phyloP scores from a whole-genome alignment of 2,797 vertebrate species.

The Paguma larvata region DNA sequence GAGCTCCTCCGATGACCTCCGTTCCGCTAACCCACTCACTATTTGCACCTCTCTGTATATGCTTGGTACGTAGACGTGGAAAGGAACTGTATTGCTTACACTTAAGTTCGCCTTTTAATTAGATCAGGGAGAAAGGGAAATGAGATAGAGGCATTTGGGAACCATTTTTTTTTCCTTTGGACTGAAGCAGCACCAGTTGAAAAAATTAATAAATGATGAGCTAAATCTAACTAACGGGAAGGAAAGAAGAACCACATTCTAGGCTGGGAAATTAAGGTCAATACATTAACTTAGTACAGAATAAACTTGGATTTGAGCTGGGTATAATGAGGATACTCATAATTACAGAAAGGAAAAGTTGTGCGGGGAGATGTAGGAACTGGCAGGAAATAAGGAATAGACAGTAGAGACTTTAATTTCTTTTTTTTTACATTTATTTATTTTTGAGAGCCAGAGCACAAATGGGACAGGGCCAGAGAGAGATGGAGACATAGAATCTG shows the following conservation, averaged over 20 bases:
- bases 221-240: constrained; percentile 14
- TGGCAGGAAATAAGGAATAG: background rate
- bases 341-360: background rate
- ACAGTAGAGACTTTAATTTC: background rate
- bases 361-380: background rate
- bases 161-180: background rate
- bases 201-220: constrained; percentile 67
- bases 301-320: background rate
- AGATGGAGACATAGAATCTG: no score
- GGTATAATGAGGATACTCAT: background rate
- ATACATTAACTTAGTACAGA: background rate
- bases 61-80: background rate
- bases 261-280: background rate
- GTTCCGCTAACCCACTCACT: background rate
- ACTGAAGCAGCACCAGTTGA: background rate
- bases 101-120: constrained; percentile 2
- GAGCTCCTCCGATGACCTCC: background rate
- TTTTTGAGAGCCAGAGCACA: no score
- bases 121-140: constrained; percentile 17
- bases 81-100: background rate
- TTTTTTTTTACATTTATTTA: no score
- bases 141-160: constrained; percentile 13
- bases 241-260: background rate
- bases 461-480: no score
- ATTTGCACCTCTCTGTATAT: background rate